These are phyloP conservation scores for Podabrus alpinus DNA, from an alignment of 2,888 invertebrate genomes.

Conservation along the genomic window DNA sequence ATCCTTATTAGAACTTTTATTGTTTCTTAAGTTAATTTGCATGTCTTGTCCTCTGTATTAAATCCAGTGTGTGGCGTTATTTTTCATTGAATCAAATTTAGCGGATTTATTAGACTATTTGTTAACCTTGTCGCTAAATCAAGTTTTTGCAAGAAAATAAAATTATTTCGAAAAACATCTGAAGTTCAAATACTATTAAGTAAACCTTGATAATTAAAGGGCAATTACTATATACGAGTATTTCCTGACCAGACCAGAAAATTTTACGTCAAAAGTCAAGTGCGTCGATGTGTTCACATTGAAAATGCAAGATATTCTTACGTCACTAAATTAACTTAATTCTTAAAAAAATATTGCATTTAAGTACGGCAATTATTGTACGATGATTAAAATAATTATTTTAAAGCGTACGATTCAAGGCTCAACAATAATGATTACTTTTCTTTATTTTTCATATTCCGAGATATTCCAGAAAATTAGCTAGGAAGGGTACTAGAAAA, in stretches of 20 bases:
- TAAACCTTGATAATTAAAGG: background rate
- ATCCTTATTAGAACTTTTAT: background rate
- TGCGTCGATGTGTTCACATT: background rate
- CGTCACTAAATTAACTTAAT: background rate
- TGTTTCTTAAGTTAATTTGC: background rate
- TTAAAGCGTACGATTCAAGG: background rate
- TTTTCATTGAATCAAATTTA: too few species aligned
- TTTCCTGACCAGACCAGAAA: background rate
- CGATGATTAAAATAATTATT: background rate
- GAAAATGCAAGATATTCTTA: background rate
- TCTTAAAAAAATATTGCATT: background rate
- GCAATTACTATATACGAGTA: background rate
- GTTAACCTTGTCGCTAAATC: too few species aligned
- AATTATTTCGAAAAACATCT: background rate
- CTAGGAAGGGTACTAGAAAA: too few species aligned
- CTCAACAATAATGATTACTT: background rate
- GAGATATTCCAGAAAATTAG: too few species aligned
- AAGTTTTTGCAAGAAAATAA: too few species aligned
- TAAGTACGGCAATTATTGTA: background rate
- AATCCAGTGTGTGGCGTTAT: too few species aligned
- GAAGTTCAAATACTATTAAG: background rate
- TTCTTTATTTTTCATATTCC: too few species aligned
- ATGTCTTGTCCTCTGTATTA: too few species aligned
- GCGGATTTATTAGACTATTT: too few species aligned
- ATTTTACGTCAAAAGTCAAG: background rate